These are phyloP conservation scores for Eunapius fragilis DNA, from an alignment of 37 sponge, comb jelly and placozoan genomes.

Conservation along the genomic window DNA sequence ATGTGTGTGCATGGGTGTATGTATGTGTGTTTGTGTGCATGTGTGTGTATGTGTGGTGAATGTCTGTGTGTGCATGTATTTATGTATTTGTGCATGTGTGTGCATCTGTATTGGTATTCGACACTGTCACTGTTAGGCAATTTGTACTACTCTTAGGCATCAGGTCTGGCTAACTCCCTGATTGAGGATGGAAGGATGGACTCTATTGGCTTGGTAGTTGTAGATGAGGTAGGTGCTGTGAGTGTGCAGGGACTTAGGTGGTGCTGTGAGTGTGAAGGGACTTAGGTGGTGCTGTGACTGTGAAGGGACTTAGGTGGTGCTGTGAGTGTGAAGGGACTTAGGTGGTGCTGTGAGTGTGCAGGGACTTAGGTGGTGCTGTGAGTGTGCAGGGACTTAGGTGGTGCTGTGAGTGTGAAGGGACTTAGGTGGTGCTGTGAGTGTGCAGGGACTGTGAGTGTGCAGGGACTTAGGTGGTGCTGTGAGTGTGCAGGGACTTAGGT, in stretches of 20 bases:
- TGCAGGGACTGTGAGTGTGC: not conserved
- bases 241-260: not conserved
- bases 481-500: not conserved
- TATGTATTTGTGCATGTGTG: too few relatives aligned
- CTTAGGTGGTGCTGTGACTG: not conserved
- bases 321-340: not conserved
- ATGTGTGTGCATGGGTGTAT: too few relatives aligned
- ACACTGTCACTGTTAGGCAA: not conserved
- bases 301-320: too few relatives aligned
- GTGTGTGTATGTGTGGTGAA: conserved; percentile 11
- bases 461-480: not conserved
- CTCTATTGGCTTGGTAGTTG: conserved; percentile 83
- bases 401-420: not conserved
- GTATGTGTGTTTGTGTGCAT: not conserved
- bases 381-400: not conserved
- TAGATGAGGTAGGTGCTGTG: conserved; percentile 77
- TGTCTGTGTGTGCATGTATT: not conserved
- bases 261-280: not conserved
- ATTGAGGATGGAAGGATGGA: conserved; percentile 64
- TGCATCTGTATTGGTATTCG: not conserved
- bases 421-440: too few relatives aligned
- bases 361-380: not conserved
- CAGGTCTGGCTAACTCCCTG: conserved; percentile 81
- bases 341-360: not conserved
- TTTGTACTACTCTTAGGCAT: conserved; percentile 53